These are phyloP conservation scores for Desmodus rotundus DNA, from an alignment of 2,113 vertebrate genomes.

Conservation along the genomic window DNA sequence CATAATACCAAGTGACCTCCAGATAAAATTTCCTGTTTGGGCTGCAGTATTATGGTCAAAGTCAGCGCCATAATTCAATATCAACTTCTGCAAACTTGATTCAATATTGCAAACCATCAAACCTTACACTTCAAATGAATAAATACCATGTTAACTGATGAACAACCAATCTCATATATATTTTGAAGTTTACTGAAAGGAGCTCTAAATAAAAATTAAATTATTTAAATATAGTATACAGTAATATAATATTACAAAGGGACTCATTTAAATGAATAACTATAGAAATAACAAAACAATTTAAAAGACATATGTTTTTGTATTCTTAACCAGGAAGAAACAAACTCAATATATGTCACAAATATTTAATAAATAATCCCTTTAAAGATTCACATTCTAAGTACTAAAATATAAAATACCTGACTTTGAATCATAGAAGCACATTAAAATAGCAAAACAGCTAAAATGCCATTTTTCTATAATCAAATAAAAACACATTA, in stretches of 20 bases:
- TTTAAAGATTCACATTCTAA: background rate
- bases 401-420: background rate
- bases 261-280: background rate
- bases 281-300: background rate
- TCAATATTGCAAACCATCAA: background rate
- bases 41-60: background rate
- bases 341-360: background rate
- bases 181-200: background rate
- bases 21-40: background rate
- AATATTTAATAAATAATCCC: background rate
- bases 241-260: background rate
- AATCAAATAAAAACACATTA: conserved; percentile 7
- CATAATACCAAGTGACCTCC: background rate
- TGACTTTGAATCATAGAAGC: background rate
- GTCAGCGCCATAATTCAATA: background rate
- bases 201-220: background rate
- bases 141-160: background rate
- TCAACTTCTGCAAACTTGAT: background rate
- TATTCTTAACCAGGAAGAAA: background rate
- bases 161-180: background rate
- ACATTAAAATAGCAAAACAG: background rate
- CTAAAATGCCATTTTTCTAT: background rate
- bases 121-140: background rate
- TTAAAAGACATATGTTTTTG: background rate
- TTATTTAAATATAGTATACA: background rate